Conservation (phyloP, 2,888 invertebrate genomes). For the Pardosa pseudoannulata region DNA sequence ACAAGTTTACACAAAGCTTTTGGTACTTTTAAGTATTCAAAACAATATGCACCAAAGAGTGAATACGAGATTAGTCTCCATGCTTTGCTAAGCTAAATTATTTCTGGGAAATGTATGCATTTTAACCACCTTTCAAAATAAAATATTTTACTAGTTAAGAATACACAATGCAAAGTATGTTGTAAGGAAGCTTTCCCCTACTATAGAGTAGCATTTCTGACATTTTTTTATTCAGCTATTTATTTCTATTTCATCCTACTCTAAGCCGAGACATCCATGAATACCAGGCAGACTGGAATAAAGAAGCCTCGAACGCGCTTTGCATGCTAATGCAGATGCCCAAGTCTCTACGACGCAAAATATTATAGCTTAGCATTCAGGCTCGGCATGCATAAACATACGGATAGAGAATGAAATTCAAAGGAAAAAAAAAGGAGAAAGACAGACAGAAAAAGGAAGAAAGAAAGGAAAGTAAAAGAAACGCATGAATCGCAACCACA, state of each 20-base stretch:
- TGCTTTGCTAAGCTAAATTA: conserved; percentile 19
- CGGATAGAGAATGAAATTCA: conserved; percentile 41
- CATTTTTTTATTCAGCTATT: conserved; percentile 62
- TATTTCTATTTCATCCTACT: conserved; percentile 59
- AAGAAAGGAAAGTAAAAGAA: not conserved
- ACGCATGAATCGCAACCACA: conserved; percentile 4
- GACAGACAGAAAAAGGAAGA: not conserved
- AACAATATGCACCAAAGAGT: not conserved
- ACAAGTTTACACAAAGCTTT: not conserved
- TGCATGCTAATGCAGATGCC: conserved; percentile 63
- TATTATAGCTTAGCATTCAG: conserved; percentile 71
- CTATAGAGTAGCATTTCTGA: conserved; percentile 34
- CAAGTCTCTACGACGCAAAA: conserved; percentile 60
- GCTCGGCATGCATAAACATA: conserved; percentile 65
- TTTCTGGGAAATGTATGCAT: conserved; percentile 39
- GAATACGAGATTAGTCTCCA: conserved; percentile 1
- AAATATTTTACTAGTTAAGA: conserved; percentile 72
- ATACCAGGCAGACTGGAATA: conserved; percentile 60
- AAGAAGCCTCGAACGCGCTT: conserved; percentile 45
- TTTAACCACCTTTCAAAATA: conserved; percentile 68
- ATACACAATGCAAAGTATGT: conserved; percentile 58
- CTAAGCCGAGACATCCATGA: conserved; percentile 64
- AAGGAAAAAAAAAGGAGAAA: conserved; percentile 33
- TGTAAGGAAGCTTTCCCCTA: conserved; percentile 45
- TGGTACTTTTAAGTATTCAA: not conserved